Conservation (phyloP, 2,888 invertebrate genomes). For the Lissonota sp. region DNA sequence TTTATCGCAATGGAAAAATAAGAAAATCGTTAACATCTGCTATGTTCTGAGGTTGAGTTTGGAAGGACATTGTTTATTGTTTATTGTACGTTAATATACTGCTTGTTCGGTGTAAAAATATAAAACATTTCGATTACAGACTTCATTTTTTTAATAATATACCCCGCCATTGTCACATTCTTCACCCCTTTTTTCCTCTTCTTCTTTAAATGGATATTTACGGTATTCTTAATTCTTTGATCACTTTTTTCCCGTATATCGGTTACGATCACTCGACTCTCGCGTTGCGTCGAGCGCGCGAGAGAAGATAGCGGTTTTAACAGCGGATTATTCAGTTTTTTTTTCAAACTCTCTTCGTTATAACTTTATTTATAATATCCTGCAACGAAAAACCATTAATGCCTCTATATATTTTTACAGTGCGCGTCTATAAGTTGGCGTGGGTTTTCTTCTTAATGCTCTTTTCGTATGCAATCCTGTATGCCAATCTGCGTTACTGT, state of each 20-base stretch:
- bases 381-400: conserved; percentile 63
- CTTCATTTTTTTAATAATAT: conserved; percentile 73
- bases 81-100: conserved; percentile 73
- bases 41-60: conserved; percentile 82
- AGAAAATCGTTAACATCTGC: conserved; percentile 80
- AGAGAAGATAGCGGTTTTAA: conserved; percentile 55
- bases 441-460: background rate
- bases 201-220: conserved; percentile 59
- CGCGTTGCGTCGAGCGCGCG: conserved; percentile 57
- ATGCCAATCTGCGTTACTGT: background rate
- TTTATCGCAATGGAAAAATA: conserved; percentile 80
- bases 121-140: conserved; percentile 82
- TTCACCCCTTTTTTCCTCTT: conserved; percentile 28
- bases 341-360: conserved; percentile 3
- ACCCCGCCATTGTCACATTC: conserved; percentile 69
- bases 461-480: background rate
- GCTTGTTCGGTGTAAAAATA: conserved; percentile 80
- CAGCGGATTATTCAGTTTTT: conserved; percentile 45
- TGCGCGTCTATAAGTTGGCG: conserved; percentile 46
- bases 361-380: conserved; percentile 61
- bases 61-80: conserved; percentile 82
- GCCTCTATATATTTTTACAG: conserved; percentile 48
- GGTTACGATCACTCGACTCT: conserved; percentile 46
- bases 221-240: conserved; percentile 65
- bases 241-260: conserved; percentile 65